Evolutionary conservation across 2,113 vertebrate species (phyloP).

Genomic region (Nycticebus coucang): DNA sequence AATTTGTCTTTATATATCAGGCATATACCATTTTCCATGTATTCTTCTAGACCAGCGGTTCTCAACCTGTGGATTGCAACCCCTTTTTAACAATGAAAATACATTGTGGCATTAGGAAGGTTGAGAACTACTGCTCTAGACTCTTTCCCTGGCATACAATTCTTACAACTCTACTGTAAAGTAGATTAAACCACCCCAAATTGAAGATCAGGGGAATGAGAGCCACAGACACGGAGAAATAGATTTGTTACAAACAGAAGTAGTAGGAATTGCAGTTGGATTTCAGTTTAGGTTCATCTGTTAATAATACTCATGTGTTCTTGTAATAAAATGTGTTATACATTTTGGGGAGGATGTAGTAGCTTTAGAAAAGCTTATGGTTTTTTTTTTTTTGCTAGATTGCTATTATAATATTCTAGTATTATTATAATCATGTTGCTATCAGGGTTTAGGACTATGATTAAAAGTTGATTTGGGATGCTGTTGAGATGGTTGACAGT

Average conservation of each 20-base stretch:
- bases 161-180: neutral
- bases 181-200: too few relatives aligned
- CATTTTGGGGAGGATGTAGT: neutral
- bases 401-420: too few relatives aligned
- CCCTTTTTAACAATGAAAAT: too few relatives aligned
- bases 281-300: accelerated
- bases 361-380: too few relatives aligned
- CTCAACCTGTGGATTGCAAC: too few relatives aligned
- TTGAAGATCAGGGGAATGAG: neutral
- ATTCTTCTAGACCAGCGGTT: neutral
- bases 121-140: neutral
- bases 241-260: neutral
- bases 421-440: too few relatives aligned
- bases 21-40: neutral
- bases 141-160: neutral
- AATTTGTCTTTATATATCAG: neutral
- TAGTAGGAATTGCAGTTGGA: neutral
- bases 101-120: too few relatives aligned
- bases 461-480: neutral
- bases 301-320: neutral
- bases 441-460: accelerated
- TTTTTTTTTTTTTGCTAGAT: neutral
- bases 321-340: neutral
- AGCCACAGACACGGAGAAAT: too few relatives aligned
- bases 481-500: neutral